Evolutionary conservation across 1,140 invertebrate genomes (phyloP).

Genomic region (Chionoecetes opilio): DNA sequence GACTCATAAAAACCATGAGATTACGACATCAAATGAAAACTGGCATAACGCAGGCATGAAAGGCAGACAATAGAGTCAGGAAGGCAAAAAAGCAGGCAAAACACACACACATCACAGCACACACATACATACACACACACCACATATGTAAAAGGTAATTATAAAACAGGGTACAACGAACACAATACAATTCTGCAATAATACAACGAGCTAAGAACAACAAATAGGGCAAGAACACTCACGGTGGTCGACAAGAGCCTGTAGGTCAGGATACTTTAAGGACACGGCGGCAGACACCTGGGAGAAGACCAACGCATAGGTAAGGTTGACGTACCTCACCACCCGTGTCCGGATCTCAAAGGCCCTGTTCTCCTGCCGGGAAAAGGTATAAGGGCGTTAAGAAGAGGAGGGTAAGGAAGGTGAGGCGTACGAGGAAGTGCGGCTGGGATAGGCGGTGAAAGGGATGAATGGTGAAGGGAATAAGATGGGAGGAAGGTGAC

Average conservation of each 20-base stretch:
- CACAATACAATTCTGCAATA: no score
- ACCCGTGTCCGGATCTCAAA: slow-evolving; percentile 55
- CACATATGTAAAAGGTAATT: no score
- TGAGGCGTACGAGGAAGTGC: neutral
- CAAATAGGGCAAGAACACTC: slow-evolving; percentile 27
- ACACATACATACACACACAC: neutral
- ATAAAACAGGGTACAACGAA: no score
- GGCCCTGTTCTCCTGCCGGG: slow-evolving; percentile 21
- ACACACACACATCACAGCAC: no score
- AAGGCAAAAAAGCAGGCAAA: no score
- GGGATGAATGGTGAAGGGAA: neutral
- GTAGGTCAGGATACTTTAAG: neutral
- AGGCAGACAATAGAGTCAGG: no score
- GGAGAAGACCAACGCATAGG: slow-evolving; percentile 52
- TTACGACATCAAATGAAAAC: neutral
- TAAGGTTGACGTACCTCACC: slow-evolving; percentile 60
- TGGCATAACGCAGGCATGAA: no score
- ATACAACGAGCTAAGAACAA: neutral
- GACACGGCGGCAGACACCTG: slow-evolving; percentile 47
- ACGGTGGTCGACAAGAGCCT: slow-evolving; percentile 42
- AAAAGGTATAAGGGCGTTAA: neutral
- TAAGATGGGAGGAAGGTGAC: neutral
- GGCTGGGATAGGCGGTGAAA: neutral
- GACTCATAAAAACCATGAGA: neutral
- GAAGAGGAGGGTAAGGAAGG: neutral